Percentiles rank a stretch among this genome's conserved stretches.
These are phyloP conservation scores for Gymnobelideus leadbeateri DNA, from an alignment of 2,113 vertebrate species.

Conservation along the genomic window DNA sequence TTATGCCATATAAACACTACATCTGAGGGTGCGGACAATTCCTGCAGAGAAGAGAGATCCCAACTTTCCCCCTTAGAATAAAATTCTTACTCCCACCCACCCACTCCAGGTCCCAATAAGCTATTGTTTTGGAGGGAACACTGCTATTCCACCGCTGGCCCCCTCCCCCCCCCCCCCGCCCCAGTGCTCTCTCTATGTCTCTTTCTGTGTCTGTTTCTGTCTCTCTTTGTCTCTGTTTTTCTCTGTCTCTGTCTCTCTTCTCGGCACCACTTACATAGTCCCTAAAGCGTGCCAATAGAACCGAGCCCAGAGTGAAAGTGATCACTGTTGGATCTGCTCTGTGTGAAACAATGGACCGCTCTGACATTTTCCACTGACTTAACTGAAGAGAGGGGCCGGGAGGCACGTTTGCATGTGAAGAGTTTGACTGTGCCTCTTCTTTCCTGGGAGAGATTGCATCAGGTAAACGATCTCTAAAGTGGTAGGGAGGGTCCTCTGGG, in stretches of 20 bases:
- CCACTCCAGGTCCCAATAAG: too few relatives aligned
- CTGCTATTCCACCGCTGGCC: too few relatives aligned
- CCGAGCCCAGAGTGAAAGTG: not conserved
- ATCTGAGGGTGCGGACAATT: not conserved
- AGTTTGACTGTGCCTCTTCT: not conserved
- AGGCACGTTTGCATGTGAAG: not conserved
- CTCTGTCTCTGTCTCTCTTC: not conserved
- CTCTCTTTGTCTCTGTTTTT: too few relatives aligned
- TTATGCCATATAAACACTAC: not conserved
- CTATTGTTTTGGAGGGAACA: too few relatives aligned
- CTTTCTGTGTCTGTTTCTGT: not conserved
- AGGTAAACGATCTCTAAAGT: not conserved
- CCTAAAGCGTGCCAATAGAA: not conserved
- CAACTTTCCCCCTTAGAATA: not conserved
- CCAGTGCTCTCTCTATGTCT: not conserved
- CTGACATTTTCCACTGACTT: not conserved
- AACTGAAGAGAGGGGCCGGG: not conserved
- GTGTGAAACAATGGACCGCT: not conserved
- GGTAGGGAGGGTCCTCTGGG: not conserved
- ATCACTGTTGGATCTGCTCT: not conserved
- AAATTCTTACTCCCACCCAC: not conserved
- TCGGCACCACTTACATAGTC: not conserved
- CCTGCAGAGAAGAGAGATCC: not conserved
- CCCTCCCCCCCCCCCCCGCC: too few relatives aligned
- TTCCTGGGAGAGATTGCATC: not conserved